Evolutionary conservation across 2,113 vertebrate genomes (phyloP), one percentile per base, ranked within the genome.

Genomic region (Triplophysa rosa): DNA sequence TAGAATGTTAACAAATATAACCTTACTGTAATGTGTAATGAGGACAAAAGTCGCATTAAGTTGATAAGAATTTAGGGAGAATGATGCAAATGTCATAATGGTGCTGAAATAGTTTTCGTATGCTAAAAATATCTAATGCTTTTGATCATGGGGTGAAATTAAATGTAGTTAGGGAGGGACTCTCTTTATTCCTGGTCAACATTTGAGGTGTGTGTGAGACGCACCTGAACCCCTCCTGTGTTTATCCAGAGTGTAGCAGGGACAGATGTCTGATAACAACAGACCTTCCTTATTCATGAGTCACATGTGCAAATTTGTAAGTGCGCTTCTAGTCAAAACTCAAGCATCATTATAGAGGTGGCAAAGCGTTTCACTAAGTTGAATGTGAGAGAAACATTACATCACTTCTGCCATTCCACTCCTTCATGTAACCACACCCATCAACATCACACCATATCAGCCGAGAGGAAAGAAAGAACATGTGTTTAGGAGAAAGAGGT

Each of bases 391-490:
- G 40, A 72, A 78, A 26, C 63, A 19, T 61, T 13, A 69, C 67
- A 40, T 76, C 3, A 67, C 45, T 37, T 24, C 21, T 83, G 83
- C 52, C 14, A 70, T 86, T 69, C 79, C 75, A 69, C 84, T 73
- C 56, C 79, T 78, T 61, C 40, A 63, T 78, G 81, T 78, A 66
- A 88, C 87, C 73, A 89, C 89, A 83, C 90, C 91, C 80, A 82
- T 69, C 80, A 70, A 82, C 87, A 84, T 91, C 88, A 89, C 85
- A 83, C 91, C 89, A 92, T 88, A 86, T 88, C 87, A 81, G 82
- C 83, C 68, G 83, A 90, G 84, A 37, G 72, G 37, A 76, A 70
- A 62, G 69, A 79, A 66, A 64, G 12, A 74, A 78, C 54, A 64
- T 67, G 56, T 52, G 59, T 71, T 49, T 67, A 67, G 23, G 61